A percentile compares a stretch with the other conserved stretches of the same genome.
phyloP scores from a whole-genome alignment of 2,113 vertebrate species.

The Alouatta palliata region DNA sequence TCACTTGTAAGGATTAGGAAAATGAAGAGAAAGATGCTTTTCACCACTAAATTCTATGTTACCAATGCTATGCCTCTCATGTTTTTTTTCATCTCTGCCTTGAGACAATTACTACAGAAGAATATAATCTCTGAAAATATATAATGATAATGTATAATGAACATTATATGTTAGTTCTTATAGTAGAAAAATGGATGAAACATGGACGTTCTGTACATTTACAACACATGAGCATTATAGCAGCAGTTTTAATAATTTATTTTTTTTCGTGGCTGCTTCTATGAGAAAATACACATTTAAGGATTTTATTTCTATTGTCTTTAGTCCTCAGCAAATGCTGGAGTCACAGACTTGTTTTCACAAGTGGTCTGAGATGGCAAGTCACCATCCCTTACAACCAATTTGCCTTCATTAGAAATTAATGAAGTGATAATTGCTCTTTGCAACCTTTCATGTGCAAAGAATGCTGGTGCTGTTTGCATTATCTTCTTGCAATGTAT shows the following conservation, averaged over 20 bases:
- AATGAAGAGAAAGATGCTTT: neutral
- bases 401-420: constrained; percentile 73
- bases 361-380: neutral
- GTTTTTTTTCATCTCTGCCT: neutral
- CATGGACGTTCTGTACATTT: neutral
- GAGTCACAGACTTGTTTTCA: neutral
- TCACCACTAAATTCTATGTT: neutral
- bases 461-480: constrained; percentile 40
- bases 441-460: constrained; percentile 59
- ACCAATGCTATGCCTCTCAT: neutral
- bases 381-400: constrained; percentile 63
- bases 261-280: neutral
- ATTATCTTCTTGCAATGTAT: constrained; percentile 51
- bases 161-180: neutral
- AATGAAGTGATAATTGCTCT: constrained; percentile 70
- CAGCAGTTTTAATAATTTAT: neutral
- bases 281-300: neutral
- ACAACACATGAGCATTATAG: neutral
- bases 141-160: neutral
- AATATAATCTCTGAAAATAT: neutral
- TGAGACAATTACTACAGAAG: neutral
- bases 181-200: neutral
- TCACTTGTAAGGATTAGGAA: neutral
- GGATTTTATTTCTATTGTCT: neutral
- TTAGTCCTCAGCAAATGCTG: neutral